Evolutionary conservation across 2,888 invertebrate genomes (phyloP).

Genomic region (Acleris sparsana): DNA sequence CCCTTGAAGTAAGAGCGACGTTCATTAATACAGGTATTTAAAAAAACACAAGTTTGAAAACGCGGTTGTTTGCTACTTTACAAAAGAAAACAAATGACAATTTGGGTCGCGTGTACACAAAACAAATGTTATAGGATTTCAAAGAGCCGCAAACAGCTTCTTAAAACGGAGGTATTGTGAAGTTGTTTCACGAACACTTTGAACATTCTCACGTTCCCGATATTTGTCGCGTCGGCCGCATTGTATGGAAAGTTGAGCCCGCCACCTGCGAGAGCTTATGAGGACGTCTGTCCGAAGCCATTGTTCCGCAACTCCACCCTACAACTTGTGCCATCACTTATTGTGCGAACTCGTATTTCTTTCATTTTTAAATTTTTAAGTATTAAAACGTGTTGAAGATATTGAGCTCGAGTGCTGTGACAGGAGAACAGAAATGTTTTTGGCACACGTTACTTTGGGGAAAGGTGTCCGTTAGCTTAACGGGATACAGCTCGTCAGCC

Average conservation of each 20-base stretch:
- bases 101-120: constrained; percentile 17
- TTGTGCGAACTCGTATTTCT: constrained; percentile 52
- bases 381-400: constrained; percentile 44
- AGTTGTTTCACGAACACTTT: constrained; percentile 48
- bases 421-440: constrained; percentile 37
- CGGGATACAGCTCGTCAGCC: constrained; percentile 2
- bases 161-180: constrained; percentile 38
- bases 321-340: constrained; percentile 56
- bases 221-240: constrained; percentile 52
- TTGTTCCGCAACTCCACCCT: constrained; percentile 57
- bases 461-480: constrained; percentile 5
- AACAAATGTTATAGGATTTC: constrained; percentile 29
- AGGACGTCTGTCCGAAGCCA: constrained; percentile 51
- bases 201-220: constrained; percentile 52
- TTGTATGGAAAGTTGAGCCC: constrained; percentile 57
- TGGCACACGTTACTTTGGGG: constrained; percentile 7
- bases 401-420: constrained; percentile 38
- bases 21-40: background rate
- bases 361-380: constrained; percentile 51
- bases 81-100: constrained; percentile 20
- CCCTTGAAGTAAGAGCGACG: background rate
- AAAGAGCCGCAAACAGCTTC: constrained; percentile 37
- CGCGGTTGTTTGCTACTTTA: background rate
- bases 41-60: background rate
- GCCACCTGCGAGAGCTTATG: constrained; percentile 71